phyloP scores from a whole-genome alignment of 2,888 invertebrate species.

The Acrobasis consociella region DNA sequence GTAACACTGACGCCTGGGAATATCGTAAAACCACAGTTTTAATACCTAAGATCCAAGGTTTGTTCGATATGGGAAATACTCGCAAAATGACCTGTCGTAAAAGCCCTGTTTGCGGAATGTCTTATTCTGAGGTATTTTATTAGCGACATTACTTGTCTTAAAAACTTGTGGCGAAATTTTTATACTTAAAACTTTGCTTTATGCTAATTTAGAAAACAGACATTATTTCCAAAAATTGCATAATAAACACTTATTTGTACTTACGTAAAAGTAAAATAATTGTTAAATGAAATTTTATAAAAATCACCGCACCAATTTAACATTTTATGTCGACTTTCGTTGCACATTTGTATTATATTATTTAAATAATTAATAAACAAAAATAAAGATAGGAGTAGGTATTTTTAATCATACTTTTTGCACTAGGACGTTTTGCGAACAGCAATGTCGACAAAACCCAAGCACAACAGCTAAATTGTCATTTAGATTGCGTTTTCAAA shows the following conservation, averaged over 20 bases:
- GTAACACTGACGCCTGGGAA: constrained; percentile 54
- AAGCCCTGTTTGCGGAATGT: no score
- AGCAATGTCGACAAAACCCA: background rate
- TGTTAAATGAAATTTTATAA: no score
- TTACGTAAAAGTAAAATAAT: no score
- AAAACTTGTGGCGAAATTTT: background rate
- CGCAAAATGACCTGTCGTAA: no score
- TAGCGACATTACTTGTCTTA: background rate
- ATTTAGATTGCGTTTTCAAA: constrained; percentile 24
- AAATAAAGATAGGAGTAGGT: background rate
- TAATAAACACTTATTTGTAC: no score
- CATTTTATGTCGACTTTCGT: no score
- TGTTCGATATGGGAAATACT: background rate
- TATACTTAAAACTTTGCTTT: background rate
- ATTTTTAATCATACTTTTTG: background rate
- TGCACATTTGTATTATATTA: no score
- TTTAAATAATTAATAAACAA: no score
- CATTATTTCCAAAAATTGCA: no score
- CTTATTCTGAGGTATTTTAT: background rate
- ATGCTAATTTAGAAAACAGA: background rate
- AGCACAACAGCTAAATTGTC: constrained; percentile 19
- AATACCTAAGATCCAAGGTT: constrained; percentile 45
- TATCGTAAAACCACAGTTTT: constrained; percentile 64
- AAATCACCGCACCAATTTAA: no score
- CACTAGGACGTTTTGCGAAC: background rate